A percentile compares a stretch with the other conserved stretches of the same genome.
phyloP scores from a whole-genome alignment of 2,888 invertebrate species.

The Mythimna pallens region DNA sequence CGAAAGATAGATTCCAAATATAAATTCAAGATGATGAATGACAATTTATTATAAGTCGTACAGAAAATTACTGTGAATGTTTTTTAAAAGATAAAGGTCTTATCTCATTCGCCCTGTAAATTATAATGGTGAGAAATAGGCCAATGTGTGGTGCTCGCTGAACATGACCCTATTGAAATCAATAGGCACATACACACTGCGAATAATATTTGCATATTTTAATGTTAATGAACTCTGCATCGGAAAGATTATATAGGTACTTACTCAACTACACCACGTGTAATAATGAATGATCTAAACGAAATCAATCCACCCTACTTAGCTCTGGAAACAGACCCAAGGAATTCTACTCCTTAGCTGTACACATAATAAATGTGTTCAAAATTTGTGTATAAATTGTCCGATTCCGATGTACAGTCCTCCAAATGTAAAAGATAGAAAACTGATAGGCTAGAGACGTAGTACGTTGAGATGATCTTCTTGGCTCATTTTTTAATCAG shows the following conservation, averaged over 20 bases:
- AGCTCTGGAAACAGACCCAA: too few relatives aligned
- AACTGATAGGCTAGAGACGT: too few relatives aligned
- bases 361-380: too few relatives aligned
- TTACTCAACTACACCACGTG: not conserved
- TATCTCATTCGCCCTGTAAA: conserved; percentile 17
- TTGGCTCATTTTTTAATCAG: too few relatives aligned
- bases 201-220: conserved; percentile 40
- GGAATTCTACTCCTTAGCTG: too few relatives aligned
- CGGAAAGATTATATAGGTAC: conserved; percentile 6
- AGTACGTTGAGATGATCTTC: too few relatives aligned
- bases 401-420: too few relatives aligned
- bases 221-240: conserved; percentile 20
- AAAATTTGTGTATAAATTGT: too few relatives aligned
- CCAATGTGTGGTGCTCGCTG: conserved; percentile 20
- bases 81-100: not conserved
- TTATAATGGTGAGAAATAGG: conserved; percentile 51
- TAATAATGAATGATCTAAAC: not conserved
- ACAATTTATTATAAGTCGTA: not conserved
- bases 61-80: not conserved
- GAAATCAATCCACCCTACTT: not conserved
- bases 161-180: conserved; percentile 53
- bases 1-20: not conserved
- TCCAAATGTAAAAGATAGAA: too few relatives aligned
- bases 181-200: conserved; percentile 42
- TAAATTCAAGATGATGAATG: not conserved